Evolutionary conservation across 2,888 invertebrate species (phyloP), one percentile per base, ranked within the genome.

Genomic region (Piscicola geometra): DNA sequence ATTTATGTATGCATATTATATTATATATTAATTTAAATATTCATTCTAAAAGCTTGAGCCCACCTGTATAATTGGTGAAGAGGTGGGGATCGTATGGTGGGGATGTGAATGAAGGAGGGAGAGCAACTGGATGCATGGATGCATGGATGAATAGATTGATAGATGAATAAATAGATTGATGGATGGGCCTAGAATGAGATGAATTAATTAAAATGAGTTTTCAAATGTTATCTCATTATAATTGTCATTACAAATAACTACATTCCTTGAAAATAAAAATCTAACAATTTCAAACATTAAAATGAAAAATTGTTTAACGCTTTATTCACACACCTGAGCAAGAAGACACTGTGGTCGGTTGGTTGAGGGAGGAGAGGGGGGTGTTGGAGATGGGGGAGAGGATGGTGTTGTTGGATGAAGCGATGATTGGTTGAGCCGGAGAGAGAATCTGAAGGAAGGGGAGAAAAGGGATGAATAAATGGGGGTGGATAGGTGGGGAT

Each of bases 61-160:
- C 5, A 56, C 60, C 60, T 56, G 60, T 56, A n/a, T 56, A 56
- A n/a, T 56, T 56, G 60, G 41, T 41, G 15, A 56, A 18, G 60
- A 56, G 60, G 25, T 56, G 60, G 60, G 60, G n/a, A n/a, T 56
- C 60, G 21, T 9, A 18, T 18, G 21, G 21, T 18, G 60, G 25
- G 60, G 60, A n/a, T 5, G 5, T 21, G n/a, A 25, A 25, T 9
- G 21, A 15, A n/a, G 60, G 60, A n/a, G 25, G 21, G n/a, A n/a
- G 60, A 21, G n/a, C 60, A n/a, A 21, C 3, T 18, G 60, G 25
- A 25, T 25, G 60, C 15, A 56, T 25, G n/a, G 60, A 56, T 56
- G 60, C 15, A 56, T 56, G 60, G 60, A 56, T 56, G 60, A 25
- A 25, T 56, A n/a, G 25, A 56, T 56, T 3, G 60, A 25, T 56